Evolutionary conservation across 2,888 invertebrate species (phyloP).

Genomic region (Apodemia duryi): DNA sequence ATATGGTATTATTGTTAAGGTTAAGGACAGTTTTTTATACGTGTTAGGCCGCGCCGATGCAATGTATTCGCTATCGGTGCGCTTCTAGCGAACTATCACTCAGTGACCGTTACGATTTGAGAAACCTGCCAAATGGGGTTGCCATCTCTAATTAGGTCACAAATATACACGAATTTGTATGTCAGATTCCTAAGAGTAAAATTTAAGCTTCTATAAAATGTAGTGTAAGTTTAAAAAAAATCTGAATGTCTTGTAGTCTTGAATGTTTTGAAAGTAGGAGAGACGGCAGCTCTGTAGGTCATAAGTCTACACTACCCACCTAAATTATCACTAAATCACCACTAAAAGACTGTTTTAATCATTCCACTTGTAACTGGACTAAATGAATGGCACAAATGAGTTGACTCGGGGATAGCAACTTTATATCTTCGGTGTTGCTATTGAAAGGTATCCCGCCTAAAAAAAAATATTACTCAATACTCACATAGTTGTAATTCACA

Average conservation of each 20-base stretch:
- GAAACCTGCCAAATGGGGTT: conserved; percentile 15
- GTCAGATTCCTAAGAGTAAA: conserved; percentile 15
- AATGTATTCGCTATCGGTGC: conserved; percentile 22
- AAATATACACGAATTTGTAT: conserved; percentile 14
- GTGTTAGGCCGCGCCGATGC: conserved; percentile 25
- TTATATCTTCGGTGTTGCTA: conserved; percentile 9
- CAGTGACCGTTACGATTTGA: conserved; percentile 17
- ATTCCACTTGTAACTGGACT: not conserved
- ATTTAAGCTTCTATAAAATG: conserved; percentile 12
- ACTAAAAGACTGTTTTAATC: conserved; percentile 11
- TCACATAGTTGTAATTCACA: too few species aligned
- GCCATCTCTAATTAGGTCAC: conserved; percentile 19
- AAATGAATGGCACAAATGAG: conserved; percentile 13
- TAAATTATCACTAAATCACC: conserved; percentile 9
- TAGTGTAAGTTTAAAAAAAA: conserved; percentile 11
- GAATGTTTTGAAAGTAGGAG: conserved; percentile 1
- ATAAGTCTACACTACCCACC: conserved; percentile 11
- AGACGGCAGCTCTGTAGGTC: conserved; percentile 13
- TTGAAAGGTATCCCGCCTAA: conserved; percentile 7
- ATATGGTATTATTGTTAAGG: conserved; percentile 70
- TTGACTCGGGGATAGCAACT: conserved; percentile 10
- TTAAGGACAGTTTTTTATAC: conserved; percentile 44
- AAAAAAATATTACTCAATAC: not conserved
- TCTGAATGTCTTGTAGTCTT: conserved; percentile 11
- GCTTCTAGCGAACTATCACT: conserved; percentile 29